phyloP scores from a whole-genome alignment of 2,113 vertebrate genomes.

The Phocoena sinus region DNA sequence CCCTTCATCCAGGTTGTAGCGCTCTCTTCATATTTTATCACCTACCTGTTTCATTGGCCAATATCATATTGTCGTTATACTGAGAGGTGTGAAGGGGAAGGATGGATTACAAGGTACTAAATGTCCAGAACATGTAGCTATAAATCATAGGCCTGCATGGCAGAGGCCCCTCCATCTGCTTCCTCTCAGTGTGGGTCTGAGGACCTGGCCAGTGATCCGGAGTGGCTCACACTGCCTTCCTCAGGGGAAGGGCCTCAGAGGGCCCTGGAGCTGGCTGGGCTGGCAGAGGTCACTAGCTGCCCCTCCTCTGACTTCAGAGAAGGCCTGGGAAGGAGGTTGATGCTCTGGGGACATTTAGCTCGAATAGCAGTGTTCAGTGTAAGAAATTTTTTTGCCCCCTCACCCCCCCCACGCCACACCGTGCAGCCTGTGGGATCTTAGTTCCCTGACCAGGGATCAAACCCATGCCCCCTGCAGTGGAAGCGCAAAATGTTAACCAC shows the following conservation, averaged over 20 bases:
- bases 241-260: background rate
- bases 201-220: background rate
- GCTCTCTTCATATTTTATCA: background rate
- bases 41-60: background rate
- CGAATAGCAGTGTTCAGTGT: background rate
- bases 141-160: background rate
- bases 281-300: background rate
- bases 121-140: background rate
- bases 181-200: background rate
- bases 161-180: background rate
- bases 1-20: background rate
- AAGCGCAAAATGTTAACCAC: too few relatives aligned
- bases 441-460: too few relatives aligned
- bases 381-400: background rate
- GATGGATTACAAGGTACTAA: background rate
- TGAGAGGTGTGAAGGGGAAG: background rate
- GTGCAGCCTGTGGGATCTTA: too few relatives aligned
- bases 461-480: too few relatives aligned
- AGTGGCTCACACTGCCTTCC: background rate
- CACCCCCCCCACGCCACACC: too few relatives aligned
- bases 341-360: background rate
- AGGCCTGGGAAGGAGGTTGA: background rate
- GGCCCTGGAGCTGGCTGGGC: background rate
- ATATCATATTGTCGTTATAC: background rate
- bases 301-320: background rate